Percentiles rank a stretch among this genome's conserved stretches.
Evolutionary conservation across 2,888 invertebrate genomes (phyloP).

Genomic region (Scaeva pyrastri): DNA sequence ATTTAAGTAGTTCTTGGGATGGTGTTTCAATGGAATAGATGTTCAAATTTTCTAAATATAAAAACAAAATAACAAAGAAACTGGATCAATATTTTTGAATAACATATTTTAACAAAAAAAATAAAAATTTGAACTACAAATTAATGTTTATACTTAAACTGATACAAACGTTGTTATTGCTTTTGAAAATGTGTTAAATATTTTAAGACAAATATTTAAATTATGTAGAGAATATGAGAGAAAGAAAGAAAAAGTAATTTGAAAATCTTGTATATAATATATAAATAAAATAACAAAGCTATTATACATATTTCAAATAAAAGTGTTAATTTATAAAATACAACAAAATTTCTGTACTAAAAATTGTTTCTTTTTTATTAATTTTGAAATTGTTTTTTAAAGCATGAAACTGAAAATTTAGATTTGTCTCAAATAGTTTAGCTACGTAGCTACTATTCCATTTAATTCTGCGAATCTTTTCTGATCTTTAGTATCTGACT

Average conservation of each 20-base stretch:
- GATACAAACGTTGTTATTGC: conserved; percentile 43
- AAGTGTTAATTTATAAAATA: conserved; percentile 14
- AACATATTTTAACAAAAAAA: conserved; percentile 1
- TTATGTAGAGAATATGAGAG: conserved; percentile 4
- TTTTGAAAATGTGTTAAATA: conserved; percentile 16
- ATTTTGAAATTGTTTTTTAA: background rate
- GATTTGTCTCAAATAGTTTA: too few species aligned
- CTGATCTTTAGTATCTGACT: too few species aligned
- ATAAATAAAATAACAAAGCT: background rate
- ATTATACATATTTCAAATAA: conserved; percentile 31
- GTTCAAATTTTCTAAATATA: conserved; percentile 42
- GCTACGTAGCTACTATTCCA: too few species aligned
- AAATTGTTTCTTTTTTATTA: background rate
- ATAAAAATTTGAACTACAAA: conserved; percentile 11
- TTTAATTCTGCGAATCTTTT: too few species aligned
- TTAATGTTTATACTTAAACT: conserved; percentile 57
- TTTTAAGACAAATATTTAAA: conserved; percentile 9
- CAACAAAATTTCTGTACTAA: background rate
- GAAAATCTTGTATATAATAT: conserved; percentile 8
- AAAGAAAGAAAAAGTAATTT: conserved; percentile 21
- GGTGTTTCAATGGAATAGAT: conserved; percentile 16
- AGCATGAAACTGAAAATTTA: too few species aligned
- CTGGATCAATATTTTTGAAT: conserved; percentile 67
- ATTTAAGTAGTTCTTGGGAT: conserved; percentile 12
- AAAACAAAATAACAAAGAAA: conserved; percentile 29